These are phyloP conservation scores for Hemithea aestivaria DNA, from an alignment of 2,888 invertebrate genomes.

Conservation along the genomic window DNA sequence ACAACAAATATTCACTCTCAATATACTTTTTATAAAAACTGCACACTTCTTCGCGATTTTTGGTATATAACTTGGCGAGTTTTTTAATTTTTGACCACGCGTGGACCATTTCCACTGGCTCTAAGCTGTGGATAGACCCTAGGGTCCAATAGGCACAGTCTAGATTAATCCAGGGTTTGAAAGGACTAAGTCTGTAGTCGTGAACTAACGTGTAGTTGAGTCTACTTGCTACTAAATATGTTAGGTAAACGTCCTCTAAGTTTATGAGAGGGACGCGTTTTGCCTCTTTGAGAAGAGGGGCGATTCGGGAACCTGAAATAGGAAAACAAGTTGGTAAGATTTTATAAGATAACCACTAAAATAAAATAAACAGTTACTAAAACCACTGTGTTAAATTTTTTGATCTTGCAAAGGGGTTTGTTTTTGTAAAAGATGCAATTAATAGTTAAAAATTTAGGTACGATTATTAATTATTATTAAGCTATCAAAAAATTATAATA, in stretches of 20 bases:
- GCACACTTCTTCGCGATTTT: constrained; percentile 29
- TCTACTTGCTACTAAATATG: constrained; percentile 81
- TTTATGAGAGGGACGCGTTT: constrained; percentile 80
- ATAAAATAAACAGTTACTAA: too few species aligned
- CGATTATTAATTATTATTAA: too few species aligned
- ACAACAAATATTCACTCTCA: constrained; percentile 33
- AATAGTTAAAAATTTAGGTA: too few species aligned
- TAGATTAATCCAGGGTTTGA: constrained; percentile 33
- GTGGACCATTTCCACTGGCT: constrained; percentile 37
- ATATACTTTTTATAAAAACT: constrained; percentile 31
- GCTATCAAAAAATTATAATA: too few species aligned
- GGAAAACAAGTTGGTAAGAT: constrained; percentile 74
- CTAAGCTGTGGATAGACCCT: constrained; percentile 47
- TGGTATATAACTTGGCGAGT: constrained; percentile 6
- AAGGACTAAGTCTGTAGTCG: constrained; percentile 60
- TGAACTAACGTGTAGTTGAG: constrained; percentile 76
- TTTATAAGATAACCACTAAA: too few species aligned
- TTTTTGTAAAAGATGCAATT: too few species aligned
- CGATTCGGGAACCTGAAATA: too few species aligned
- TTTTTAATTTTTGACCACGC: constrained; percentile 41
- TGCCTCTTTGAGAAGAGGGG: too few species aligned
- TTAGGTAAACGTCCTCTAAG: constrained; percentile 86
- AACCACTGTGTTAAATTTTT: too few species aligned
- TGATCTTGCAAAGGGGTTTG: too few species aligned
- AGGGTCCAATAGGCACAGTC: constrained; percentile 48